Evolutionary conservation across 2,888 invertebrate genomes (phyloP).

Genomic region (Eustalomyia histrio): DNA sequence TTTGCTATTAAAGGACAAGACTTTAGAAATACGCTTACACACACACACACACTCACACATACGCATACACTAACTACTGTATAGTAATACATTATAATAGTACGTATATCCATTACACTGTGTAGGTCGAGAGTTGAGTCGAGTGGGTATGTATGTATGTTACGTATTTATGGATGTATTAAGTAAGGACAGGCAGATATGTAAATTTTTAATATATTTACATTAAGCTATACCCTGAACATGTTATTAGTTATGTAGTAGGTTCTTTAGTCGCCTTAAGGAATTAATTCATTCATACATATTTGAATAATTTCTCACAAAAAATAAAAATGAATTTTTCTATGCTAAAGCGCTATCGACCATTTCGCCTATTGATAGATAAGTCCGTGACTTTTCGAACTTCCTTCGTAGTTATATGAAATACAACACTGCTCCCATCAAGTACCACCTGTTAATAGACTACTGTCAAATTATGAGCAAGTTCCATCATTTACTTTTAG

Average conservation of each 20-base stretch:
- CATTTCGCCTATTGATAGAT: too few species aligned
- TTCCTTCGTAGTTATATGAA: too few species aligned
- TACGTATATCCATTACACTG: not conserved
- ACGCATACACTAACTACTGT: not conserved
- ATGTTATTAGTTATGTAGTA: not conserved
- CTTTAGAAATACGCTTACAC: not conserved
- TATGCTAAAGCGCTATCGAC: too few species aligned
- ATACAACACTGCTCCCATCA: too few species aligned
- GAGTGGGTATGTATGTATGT: slow-evolving; percentile 6
- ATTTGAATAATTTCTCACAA: too few species aligned
- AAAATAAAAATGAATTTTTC: too few species aligned
- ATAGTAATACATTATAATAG: not conserved
- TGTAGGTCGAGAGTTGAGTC: slow-evolving; percentile 20
- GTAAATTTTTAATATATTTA: slow-evolving; percentile 7
- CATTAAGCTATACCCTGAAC: not conserved
- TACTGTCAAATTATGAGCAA: too few species aligned
- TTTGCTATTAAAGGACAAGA: not conserved
- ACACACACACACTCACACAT: not conserved
- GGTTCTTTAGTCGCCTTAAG: too few species aligned
- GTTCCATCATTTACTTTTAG: too few species aligned
- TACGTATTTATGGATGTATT: not conserved
- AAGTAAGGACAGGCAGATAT: not conserved
- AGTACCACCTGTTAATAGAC: too few species aligned
- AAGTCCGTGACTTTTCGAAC: too few species aligned
- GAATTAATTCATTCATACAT: too few species aligned